phyloP scores from a whole-genome alignment of 2,888 invertebrate species.

The Lysandra bellargus region DNA sequence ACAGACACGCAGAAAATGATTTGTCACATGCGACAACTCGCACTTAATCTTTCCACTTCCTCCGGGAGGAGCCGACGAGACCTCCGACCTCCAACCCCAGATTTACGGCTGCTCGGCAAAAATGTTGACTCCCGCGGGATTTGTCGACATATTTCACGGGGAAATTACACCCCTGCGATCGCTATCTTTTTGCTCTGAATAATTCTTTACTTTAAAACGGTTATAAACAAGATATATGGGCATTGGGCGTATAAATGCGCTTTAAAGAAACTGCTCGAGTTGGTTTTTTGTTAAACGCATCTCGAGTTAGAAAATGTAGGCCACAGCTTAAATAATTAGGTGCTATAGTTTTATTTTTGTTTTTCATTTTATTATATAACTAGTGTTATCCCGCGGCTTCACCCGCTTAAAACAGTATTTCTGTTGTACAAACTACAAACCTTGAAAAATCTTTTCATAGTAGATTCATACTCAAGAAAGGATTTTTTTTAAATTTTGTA shows the following conservation, averaged over 20 bases:
- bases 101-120: slow-evolving; percentile 62
- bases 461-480: no score
- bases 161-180: slow-evolving; percentile 53
- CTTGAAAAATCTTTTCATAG: no score
- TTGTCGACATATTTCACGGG: slow-evolving; percentile 67
- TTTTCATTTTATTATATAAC: no score
- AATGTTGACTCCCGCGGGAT: slow-evolving; percentile 62
- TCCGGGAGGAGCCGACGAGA: slow-evolving; percentile 13
- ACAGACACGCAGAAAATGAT: not conserved
- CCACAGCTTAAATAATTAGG: not conserved
- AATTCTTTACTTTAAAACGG: slow-evolving; percentile 22
- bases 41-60: slow-evolving; percentile 7
- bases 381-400: no score
- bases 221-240: slow-evolving; percentile 7
- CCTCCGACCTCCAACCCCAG: slow-evolving; percentile 37
- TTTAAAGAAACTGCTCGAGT: not conserved
- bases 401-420: no score
- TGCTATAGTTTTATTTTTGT: no score
- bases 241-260: not conserved
- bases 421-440: no score
- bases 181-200: slow-evolving; percentile 27
- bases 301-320: not conserved
- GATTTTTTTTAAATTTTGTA: no score
- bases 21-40: slow-evolving; percentile 11
- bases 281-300: not conserved